These are phyloP conservation scores for Eretmochelys imbricata DNA, from an alignment of 2,113 vertebrate genomes.

Conservation along the genomic window DNA sequence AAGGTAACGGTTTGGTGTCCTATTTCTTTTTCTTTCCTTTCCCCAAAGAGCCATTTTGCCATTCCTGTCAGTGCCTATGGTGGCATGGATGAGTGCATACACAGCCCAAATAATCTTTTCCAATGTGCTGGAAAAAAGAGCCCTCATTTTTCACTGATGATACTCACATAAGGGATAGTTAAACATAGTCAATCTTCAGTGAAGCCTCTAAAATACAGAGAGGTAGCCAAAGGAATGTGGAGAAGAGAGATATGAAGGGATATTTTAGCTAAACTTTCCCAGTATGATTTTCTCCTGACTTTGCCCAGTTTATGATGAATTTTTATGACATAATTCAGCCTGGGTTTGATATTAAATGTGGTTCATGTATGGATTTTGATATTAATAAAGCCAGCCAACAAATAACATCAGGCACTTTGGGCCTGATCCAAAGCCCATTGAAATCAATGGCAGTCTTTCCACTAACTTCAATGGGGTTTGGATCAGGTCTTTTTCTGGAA, in stretches of 20 bases:
- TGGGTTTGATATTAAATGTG: not conserved
- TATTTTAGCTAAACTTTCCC: not conserved
- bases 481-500: not conserved
- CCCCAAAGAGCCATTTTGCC: slow-evolving; percentile 59
- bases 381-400: not conserved
- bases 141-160: not conserved
- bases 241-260: not conserved
- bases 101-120: slow-evolving; percentile 20
- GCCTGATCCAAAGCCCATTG: not conserved
- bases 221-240: not conserved
- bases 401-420: not conserved
- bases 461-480: not conserved
- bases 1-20: not conserved
- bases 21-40: slow-evolving; percentile 62
- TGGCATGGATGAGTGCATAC: not conserved
- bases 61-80: not conserved
- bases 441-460: not conserved
- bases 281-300: not conserved
- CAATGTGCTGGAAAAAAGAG: slow-evolving; percentile 23
- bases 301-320: not conserved
- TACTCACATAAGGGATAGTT: not conserved
- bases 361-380: not conserved
- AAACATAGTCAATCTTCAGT: not conserved
- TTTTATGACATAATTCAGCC: not conserved
- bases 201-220: slow-evolving; percentile 7